Evolutionary conservation across 1,140 invertebrate species (phyloP).

Genomic region (Whitmania pigra): DNA sequence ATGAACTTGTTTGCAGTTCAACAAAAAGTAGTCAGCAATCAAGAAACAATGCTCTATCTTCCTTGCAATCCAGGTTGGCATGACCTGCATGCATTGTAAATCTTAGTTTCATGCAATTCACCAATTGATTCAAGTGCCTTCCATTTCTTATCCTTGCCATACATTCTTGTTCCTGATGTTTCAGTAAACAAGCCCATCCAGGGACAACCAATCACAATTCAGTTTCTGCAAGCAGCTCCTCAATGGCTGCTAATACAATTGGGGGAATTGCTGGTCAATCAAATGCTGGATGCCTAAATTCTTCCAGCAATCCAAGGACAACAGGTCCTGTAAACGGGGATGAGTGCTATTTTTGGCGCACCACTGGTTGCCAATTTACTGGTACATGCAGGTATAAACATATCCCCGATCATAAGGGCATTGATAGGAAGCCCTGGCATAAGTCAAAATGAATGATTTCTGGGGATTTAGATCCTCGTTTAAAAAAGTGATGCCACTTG

Average conservation of each 20-base stretch:
- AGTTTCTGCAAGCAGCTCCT: too few species aligned
- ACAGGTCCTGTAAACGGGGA: slow-evolving; percentile 43
- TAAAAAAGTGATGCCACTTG: too few species aligned
- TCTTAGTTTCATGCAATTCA: too few species aligned
- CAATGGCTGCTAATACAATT: too few species aligned
- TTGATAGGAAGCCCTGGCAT: slow-evolving; percentile 46
- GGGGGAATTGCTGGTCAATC: too few species aligned
- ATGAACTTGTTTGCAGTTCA: neutral
- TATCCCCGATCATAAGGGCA: slow-evolving; percentile 40
- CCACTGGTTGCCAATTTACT: slow-evolving; percentile 44
- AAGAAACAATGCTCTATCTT: slow-evolving; percentile 7
- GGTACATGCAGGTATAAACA: slow-evolving; percentile 42
- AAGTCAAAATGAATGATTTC: slow-evolving; percentile 23
- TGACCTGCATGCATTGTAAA: neutral
- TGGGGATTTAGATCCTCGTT: too few species aligned
- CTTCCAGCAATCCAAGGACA: slow-evolving; percentile 2
- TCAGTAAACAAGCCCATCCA: too few species aligned
- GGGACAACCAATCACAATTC: too few species aligned
- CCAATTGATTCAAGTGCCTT: too few species aligned
- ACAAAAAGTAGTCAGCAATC: slow-evolving; percentile 2
- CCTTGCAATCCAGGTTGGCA: slow-evolving; percentile 10
- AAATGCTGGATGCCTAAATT: too few species aligned
- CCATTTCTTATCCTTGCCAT: too few species aligned
- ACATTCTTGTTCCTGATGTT: too few species aligned
- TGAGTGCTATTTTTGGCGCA: slow-evolving; percentile 47